Evolutionary conservation across 1,140 invertebrate species (phyloP).

Genomic region (Zophobas atratus): DNA sequence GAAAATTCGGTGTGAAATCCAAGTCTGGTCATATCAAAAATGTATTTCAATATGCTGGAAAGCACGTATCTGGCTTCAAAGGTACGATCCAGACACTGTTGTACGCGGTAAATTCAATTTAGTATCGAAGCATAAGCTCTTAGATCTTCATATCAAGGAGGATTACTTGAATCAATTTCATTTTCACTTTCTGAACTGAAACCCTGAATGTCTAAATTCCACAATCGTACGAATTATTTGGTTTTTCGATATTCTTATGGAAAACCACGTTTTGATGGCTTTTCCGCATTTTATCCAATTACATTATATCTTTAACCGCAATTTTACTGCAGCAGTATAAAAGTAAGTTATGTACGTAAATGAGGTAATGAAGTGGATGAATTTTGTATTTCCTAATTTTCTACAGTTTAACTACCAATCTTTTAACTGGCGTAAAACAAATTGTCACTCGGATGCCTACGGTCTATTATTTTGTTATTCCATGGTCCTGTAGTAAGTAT

Average conservation of each 20-base stretch:
- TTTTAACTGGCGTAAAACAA: too few species aligned
- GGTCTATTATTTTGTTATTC: too few species aligned
- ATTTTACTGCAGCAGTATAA: too few species aligned
- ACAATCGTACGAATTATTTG: slow-evolving; percentile 54
- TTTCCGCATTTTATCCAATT: neutral
- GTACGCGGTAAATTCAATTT: slow-evolving; percentile 55
- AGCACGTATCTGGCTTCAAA: slow-evolving; percentile 51
- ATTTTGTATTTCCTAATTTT: too few species aligned
- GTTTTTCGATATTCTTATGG: slow-evolving; percentile 52
- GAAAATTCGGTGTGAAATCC: slow-evolving; percentile 19
- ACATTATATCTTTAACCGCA: too few species aligned
- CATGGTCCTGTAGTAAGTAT: too few species aligned
- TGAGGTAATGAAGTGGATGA: too few species aligned
- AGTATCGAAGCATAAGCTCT: slow-evolving; percentile 55
- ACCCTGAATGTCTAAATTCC: slow-evolving; percentile 52
- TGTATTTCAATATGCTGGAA: slow-evolving; percentile 48
- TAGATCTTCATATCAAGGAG: slow-evolving; percentile 55
- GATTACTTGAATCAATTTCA: slow-evolving; percentile 58
- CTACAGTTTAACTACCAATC: too few species aligned
- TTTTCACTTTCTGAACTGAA: slow-evolving; percentile 57
- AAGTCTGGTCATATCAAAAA: slow-evolving; percentile 40
- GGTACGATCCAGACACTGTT: slow-evolving; percentile 44
- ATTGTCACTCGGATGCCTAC: too few species aligned
- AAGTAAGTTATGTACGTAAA: too few species aligned
- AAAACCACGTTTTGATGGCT: slow-evolving; percentile 16